A percentile compares a stretch with the other conserved stretches of the same genome.
Evolutionary conservation across 53 echinoderm and acorn worm genomes (phyloP).

Genomic region (Paelopatides confundens): DNA sequence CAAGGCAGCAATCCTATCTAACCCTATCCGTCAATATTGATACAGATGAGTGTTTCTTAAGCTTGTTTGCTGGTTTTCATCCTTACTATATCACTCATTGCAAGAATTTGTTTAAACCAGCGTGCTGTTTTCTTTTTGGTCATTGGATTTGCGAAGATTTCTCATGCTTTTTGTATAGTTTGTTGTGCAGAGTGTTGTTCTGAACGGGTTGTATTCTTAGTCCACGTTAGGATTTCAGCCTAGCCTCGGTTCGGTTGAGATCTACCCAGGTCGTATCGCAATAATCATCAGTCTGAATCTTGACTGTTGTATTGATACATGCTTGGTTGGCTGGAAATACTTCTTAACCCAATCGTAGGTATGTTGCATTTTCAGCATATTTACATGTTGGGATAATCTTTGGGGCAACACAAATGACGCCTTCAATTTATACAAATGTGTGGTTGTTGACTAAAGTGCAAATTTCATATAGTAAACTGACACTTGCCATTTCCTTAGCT

Average conservation of each 20-base stretch:
- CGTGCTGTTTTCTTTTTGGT: neutral
- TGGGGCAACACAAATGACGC: neutral
- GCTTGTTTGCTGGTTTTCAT: slow-evolving; percentile 28
- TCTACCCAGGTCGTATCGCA: slow-evolving; percentile 25
- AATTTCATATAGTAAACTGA: slow-evolving; percentile 23
- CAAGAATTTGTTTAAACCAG: slow-evolving; percentile 11
- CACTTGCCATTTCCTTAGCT: neutral
- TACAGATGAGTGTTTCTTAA: neutral
- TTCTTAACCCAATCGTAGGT: neutral
- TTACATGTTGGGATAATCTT: slow-evolving; percentile 14
- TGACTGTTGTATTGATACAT: neutral
- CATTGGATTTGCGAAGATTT: neutral
- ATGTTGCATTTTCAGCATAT: neutral
- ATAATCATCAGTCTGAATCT: too few relatives aligned
- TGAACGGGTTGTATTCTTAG: neutral
- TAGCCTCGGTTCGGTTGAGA: neutral
- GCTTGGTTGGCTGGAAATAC: neutral
- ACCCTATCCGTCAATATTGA: neutral
- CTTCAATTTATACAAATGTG: too few relatives aligned
- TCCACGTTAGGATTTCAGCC: neutral
- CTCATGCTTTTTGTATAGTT: neutral
- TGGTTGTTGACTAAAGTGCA: neutral
- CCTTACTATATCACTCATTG: neutral
- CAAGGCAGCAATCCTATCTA: neutral
- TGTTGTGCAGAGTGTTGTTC: slow-evolving; percentile 2